Evolutionary conservation across 1,140 invertebrate species (phyloP).

Genomic region (Anoplolepis gracilipes): DNA sequence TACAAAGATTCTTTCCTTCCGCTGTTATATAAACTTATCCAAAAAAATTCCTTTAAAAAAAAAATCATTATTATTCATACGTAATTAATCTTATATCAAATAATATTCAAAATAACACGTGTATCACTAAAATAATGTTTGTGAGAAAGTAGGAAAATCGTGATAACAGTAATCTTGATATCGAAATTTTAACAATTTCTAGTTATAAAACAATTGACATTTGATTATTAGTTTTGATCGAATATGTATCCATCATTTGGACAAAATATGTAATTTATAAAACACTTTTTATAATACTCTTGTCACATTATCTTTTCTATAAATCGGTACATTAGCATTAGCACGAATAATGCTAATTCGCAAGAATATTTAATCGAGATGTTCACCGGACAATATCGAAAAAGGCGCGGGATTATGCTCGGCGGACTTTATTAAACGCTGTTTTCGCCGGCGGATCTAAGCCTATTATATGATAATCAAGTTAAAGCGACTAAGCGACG

Average conservation of each 20-base stretch:
- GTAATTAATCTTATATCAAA: not conserved
- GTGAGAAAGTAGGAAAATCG: not conserved
- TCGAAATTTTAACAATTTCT: too few relatives aligned
- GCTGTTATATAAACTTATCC: not conserved
- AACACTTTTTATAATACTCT: not conserved
- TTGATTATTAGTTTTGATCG: not conserved
- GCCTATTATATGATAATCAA: conserved; percentile 62
- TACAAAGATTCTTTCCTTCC: conserved; percentile 19
- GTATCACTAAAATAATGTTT: not conserved
- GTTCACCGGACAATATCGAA: conserved; percentile 56
- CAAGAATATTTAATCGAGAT: conserved; percentile 64
- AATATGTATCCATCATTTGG: not conserved
- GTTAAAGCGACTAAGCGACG: conserved; percentile 39
- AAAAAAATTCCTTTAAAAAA: not conserved
- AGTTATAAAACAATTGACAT: not conserved
- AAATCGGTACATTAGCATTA: conserved; percentile 42
- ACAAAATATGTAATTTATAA: not conserved
- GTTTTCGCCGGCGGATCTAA: conserved; percentile 46
- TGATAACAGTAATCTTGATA: not conserved
- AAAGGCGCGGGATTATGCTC: conserved; percentile 28
- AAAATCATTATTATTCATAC: too few relatives aligned
- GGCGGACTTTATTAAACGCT: conserved; percentile 53
- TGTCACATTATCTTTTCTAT: not conserved
- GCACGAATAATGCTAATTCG: conserved; percentile 73
- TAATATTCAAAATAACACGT: not conserved